phyloP scores from a whole-genome alignment of 1,140 invertebrate genomes.

The Linepithema humile region DNA sequence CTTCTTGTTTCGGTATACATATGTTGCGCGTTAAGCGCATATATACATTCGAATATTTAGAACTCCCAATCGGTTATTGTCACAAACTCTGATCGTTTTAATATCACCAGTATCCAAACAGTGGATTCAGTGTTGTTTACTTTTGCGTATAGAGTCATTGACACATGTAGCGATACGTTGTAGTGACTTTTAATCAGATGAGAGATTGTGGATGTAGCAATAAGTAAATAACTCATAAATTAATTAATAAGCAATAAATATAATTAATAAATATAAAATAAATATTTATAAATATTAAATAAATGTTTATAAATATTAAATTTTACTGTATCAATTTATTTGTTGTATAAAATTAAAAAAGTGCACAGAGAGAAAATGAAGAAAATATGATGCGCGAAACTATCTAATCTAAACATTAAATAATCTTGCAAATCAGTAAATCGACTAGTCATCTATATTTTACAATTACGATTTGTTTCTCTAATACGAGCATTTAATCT shows the following conservation, averaged over 20 bases:
- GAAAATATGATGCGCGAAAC: no score
- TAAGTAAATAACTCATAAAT: background rate
- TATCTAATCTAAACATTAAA: no score
- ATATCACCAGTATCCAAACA: background rate
- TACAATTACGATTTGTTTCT: background rate
- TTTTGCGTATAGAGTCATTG: background rate
- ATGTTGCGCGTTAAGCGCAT: slow-evolving; percentile 7
- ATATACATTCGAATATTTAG: slow-evolving; percentile 12
- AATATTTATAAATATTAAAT: background rate
- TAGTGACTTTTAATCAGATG: background rate
- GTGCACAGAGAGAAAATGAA: background rate
- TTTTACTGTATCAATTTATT: background rate
- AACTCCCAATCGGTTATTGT: slow-evolving; percentile 1
- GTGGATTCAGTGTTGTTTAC: background rate
- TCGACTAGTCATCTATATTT: background rate
- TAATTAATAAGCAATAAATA: background rate
- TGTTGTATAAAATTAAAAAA: background rate
- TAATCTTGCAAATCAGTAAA: background rate
- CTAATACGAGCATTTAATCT: background rate
- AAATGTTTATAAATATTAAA: background rate
- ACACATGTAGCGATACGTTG: background rate
- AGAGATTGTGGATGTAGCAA: background rate
- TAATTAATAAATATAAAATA: background rate
- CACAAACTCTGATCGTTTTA: slow-evolving; percentile 5
- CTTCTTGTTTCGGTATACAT: background rate